Conservation (phyloP, 2,888 invertebrate genomes). For the Temnothorax rugatulus region DNA sequence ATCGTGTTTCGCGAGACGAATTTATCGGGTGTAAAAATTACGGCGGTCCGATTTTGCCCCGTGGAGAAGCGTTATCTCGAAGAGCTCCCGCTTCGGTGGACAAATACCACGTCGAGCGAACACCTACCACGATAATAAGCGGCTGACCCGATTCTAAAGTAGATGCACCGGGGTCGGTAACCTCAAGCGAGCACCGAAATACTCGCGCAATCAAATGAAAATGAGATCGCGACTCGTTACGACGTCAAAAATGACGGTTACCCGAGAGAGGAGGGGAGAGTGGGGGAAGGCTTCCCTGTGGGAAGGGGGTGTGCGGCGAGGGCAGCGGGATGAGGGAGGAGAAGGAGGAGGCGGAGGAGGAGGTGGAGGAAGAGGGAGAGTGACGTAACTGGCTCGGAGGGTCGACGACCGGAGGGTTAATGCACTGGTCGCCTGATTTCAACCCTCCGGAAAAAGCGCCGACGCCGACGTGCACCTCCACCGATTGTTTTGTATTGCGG, state of each 20-base stretch:
- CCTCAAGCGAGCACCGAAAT: slow-evolving; percentile 82
- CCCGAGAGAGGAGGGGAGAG: slow-evolving; percentile 61
- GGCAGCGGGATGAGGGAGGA: slow-evolving; percentile 56
- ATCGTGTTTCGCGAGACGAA: slow-evolving; percentile 64
- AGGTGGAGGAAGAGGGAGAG: slow-evolving; percentile 63
- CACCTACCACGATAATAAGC: slow-evolving; percentile 86
- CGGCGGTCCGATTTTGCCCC: slow-evolving; percentile 64
- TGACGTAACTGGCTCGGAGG: slow-evolving; percentile 84
- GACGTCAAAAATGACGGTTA: slow-evolving; percentile 85
- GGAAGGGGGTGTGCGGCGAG: slow-evolving; percentile 45
- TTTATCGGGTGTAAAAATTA: slow-evolving; percentile 63
- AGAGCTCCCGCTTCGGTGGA: slow-evolving; percentile 63
- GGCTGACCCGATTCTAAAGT: slow-evolving; percentile 85
- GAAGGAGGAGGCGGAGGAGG: slow-evolving; percentile 45
- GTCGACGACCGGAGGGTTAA: slow-evolving; percentile 85
- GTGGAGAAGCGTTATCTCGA: slow-evolving; percentile 66
- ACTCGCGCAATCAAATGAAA: slow-evolving; percentile 86
- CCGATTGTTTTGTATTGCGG: slow-evolving; percentile 60
- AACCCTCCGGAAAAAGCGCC: slow-evolving; percentile 79
- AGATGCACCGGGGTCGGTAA: slow-evolving; percentile 85
- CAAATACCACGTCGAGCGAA: slow-evolving; percentile 75
- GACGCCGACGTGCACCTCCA: slow-evolving; percentile 70
- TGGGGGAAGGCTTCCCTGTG: slow-evolving; percentile 51
- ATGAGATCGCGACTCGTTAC: slow-evolving; percentile 86
- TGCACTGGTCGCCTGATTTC: slow-evolving; percentile 83